These are phyloP conservation scores for Pituophis catenifer DNA, from an alignment of 2,113 vertebrate species.

Conservation along the genomic window DNA sequence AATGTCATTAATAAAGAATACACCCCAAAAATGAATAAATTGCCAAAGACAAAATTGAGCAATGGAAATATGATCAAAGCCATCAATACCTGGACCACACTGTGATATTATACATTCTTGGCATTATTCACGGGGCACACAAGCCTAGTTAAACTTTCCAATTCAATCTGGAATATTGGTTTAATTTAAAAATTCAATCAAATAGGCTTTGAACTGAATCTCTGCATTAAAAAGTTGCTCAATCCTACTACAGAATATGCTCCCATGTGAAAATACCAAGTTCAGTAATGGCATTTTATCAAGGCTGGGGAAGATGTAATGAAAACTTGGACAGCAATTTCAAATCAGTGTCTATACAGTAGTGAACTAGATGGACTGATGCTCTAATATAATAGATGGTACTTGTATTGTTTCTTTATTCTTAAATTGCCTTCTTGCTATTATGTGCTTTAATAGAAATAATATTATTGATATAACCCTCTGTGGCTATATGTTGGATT, in stretches of 20 bases:
- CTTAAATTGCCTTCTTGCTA: background rate
- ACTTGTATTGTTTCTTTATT: background rate
- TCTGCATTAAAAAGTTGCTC: background rate
- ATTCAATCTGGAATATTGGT: too few relatives aligned
- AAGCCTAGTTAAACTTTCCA: background rate
- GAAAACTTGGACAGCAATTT: background rate
- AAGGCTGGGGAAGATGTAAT: background rate
- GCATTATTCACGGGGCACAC: background rate
- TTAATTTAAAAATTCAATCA: too few relatives aligned
- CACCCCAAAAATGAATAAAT: background rate
- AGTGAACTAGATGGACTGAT: background rate
- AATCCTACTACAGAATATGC: background rate
- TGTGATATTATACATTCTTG: background rate
- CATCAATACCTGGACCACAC: background rate
- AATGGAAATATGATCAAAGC: background rate
- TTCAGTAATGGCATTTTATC: background rate
- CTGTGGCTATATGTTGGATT: background rate
- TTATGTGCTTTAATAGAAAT: background rate
- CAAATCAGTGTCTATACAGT: background rate
- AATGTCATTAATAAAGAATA: background rate
- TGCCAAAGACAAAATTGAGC: background rate
- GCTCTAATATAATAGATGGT: background rate
- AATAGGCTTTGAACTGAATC: background rate
- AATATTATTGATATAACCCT: background rate
- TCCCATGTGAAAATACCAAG: background rate